These are phyloP conservation scores for Gavialis gangeticus DNA, from an alignment of 2,113 vertebrate species.

Conservation along the genomic window DNA sequence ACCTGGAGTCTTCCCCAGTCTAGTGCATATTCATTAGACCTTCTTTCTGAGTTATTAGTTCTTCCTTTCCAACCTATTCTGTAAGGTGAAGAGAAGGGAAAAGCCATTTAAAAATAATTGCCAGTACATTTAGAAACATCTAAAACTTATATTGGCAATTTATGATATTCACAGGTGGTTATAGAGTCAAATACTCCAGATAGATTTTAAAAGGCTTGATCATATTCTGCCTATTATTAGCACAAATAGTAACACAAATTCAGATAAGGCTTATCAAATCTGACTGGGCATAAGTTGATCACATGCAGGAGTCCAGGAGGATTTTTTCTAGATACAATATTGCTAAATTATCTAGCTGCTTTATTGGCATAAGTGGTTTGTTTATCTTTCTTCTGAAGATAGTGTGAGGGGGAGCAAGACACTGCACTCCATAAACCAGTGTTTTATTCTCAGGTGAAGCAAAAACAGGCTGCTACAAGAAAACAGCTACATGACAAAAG, in stretches of 20 bases:
- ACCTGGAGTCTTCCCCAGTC: not conserved
- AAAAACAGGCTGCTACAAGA: not conserved
- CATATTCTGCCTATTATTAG: constrained; percentile 32
- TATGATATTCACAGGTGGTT: not conserved
- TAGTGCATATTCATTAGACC: not conserved
- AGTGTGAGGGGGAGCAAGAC: not conserved
- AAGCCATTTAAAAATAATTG: not conserved
- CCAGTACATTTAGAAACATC: not conserved
- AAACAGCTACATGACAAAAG: not conserved
- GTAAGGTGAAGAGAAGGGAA: not conserved
- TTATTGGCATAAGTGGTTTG: not conserved
- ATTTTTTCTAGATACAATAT: not conserved
- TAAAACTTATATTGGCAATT: not conserved
- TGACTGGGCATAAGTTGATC: constrained; percentile 32
- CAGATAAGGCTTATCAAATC: constrained; percentile 14
- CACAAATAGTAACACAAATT: not conserved
- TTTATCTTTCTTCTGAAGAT: not conserved
- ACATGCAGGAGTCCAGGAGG: not conserved
- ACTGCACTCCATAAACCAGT: not conserved
- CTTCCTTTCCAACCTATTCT: rapidly evolving
- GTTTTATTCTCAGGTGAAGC: not conserved
- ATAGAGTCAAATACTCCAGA: not conserved
- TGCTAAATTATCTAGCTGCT: not conserved
- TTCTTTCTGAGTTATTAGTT: not conserved
- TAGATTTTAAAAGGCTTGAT: not conserved